Conservation (phyloP, 2,888 invertebrate genomes). For the Cantharis lateralis region DNA sequence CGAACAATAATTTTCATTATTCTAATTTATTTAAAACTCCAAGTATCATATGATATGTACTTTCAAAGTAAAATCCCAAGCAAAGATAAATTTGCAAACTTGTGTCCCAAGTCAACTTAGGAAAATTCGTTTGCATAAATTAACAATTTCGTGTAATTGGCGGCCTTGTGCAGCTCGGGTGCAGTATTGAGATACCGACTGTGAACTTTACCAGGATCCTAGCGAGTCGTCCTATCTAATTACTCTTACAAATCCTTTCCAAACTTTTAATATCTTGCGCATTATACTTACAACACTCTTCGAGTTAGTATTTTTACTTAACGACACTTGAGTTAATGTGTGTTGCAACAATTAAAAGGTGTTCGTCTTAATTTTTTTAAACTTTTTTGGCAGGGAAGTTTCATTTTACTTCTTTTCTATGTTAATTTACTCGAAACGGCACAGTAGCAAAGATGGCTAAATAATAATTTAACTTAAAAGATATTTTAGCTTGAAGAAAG, state of each 20-base stretch:
- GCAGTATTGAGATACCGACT: conserved; percentile 37
- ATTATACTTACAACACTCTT: conserved; percentile 32
- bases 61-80: conserved; percentile 17
- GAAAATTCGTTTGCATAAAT: conserved; percentile 48
- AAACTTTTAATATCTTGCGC: conserved; percentile 48
- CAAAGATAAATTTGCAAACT: conserved; percentile 30
- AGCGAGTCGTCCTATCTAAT: conserved; percentile 48
- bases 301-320: conserved; percentile 24
- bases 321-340: background rate
- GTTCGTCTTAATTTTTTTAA: background rate
- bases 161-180: conserved; percentile 36
- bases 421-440: background rate
- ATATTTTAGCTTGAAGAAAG: too few species aligned
- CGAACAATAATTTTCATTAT: background rate
- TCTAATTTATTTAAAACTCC: background rate
- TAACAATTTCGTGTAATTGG: conserved; percentile 46
- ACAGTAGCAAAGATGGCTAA: background rate
- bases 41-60: conserved; percentile 3
- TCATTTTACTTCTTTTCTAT: background rate
- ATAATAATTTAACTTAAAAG: background rate
- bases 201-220: conserved; percentile 37
- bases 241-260: conserved; percentile 48
- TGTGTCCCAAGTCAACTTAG: conserved; percentile 36
- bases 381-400: background rate
- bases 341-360: background rate